Evolutionary conservation across 2,797 vertebrate genomes (phyloP), one percentile per base, ranked within the genome.

Genomic region (Mionectes olivaceus): DNA sequence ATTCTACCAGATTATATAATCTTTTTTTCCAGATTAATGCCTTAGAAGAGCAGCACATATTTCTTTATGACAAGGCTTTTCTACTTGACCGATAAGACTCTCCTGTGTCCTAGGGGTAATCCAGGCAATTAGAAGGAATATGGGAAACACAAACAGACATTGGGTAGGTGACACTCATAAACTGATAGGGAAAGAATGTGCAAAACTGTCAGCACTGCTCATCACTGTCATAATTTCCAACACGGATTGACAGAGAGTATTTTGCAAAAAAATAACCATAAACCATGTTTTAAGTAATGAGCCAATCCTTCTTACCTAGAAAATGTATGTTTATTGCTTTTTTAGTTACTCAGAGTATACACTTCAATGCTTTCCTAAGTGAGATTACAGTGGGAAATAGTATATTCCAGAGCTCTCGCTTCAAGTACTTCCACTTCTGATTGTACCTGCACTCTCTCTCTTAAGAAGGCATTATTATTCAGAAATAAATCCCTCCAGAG

Each of bases 371-470:
- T 77, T 91, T 92, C 37, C 39, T 46, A 83, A 89, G 39, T 64
- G 64, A 89, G 60, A 87, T 74, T 83, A 52, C 43, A 46, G 74
- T 80, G n/a, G n/a, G 30, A 80, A 74, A 83, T 19, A 33, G n/a
- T 19, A 30, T 49, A 70, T 84, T 87, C 47, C 59, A 89, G 53
- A 80, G 82, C 52, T 77, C 78, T 85, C 81, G 33, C 43, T 92
- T 80, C n/a, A 83, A 91, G 79, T 75, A 82, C 50, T 87, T 78
- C 65, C 46, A 75, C 68, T 89, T 86, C 57, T 87, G 82, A 80
- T 89, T 83, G 43, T 71, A 64, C 55, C 86, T 91, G n/a, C 47
- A 37, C 32, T 81, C 14, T 39, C 22, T 41, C 37, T 78, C 49
- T 83, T 52, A 52, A 81, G 67, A 85, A 83, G 35, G 1, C 13